Evolutionary conservation across 2,888 invertebrate species (phyloP).

Genomic region (Alsophila aescularia): DNA sequence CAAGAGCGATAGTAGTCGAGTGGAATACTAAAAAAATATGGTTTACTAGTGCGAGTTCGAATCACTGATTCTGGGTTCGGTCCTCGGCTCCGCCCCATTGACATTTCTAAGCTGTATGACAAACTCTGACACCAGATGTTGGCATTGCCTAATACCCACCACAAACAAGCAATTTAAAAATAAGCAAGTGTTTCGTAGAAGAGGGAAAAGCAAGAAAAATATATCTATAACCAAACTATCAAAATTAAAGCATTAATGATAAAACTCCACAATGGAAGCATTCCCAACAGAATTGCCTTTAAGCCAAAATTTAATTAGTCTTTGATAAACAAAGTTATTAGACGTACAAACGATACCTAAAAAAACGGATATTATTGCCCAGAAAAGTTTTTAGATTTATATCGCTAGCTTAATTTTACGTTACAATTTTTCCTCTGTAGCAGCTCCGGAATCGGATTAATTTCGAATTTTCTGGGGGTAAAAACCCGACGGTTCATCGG

Average conservation of each 20-base stretch:
- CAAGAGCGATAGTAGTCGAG: too few relatives aligned
- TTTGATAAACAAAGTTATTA: constrained; percentile 5
- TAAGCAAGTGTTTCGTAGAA: too few relatives aligned
- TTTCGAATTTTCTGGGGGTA: neutral
- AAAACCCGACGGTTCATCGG: constrained; percentile 1
- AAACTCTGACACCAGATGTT: too few relatives aligned
- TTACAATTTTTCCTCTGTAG: neutral
- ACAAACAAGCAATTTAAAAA: too few relatives aligned
- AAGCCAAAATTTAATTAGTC: constrained; percentile 8
- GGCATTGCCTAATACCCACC: too few relatives aligned
- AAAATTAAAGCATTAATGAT: neutral
- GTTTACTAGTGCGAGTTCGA: too few relatives aligned
- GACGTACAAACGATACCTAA: neutral
- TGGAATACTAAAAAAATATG: too few relatives aligned
- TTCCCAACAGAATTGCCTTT: constrained; percentile 1
- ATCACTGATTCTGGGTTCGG: too few relatives aligned
- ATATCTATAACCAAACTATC: too few relatives aligned
- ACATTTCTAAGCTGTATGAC: too few relatives aligned
- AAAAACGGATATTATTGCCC: neutral
- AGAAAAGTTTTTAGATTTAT: constrained; percentile 13
- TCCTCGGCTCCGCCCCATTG: too few relatives aligned
- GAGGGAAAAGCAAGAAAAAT: too few relatives aligned
- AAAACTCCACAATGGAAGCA: neutral
- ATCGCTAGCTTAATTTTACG: neutral
- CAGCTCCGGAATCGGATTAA: neutral